Base-by-base conservation (phyloP, 2,888 invertebrate species). In the Yponomeuta malinellus region DNA sequence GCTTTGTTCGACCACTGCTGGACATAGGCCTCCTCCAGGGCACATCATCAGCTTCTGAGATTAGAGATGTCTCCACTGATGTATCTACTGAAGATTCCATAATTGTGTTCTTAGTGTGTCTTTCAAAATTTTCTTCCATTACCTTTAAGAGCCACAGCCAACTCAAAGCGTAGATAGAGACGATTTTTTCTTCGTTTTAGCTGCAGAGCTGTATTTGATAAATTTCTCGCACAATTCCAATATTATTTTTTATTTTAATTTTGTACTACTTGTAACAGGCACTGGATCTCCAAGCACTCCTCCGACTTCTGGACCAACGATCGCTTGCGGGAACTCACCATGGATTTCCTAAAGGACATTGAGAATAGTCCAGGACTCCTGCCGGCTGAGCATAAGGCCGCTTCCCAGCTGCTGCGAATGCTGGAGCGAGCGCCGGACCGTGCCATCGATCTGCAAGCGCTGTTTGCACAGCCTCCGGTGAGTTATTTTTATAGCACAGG, bases 261-360 rank as follows among this genome's bases (percentile, higher is more conserved):
- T 23, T 23, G 23, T 23, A n/a, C 15, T 29, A n/a, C 15, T 8
- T 63, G 8, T 69, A 70, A 43, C 75, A 94, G 97, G 73, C 98
- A 98, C 83, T 98, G 98, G 98, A 96, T 97, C 52, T 96, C 96
- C 1, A 98, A 98, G 85, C 97, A 98, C 83, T 95, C 96, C 0
- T 96, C 97, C 86, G 97, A 97, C 84, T 97, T 97, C 86, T 97
- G 97, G 90, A 93, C 94, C 15, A 95, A 97, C 80, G 93, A 93
- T 65, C 93, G 94, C 71, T 92, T 98, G 72, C 95, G 96, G 74
- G 94, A 94, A 37, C 88, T 96, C 77, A 96, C 97, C 0, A 96
- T 96, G 80, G 96, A 97, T 80, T 97, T 98, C 83, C 92, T 98
- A 70, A 97, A 97, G 78, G 97, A 98, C 81, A 96, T 98, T 76